A percentile compares a stretch with the other conserved stretches of the same genome.
phyloP scores from a whole-genome alignment of 1,140 invertebrate genomes.

The Copidosoma floridanum region DNA sequence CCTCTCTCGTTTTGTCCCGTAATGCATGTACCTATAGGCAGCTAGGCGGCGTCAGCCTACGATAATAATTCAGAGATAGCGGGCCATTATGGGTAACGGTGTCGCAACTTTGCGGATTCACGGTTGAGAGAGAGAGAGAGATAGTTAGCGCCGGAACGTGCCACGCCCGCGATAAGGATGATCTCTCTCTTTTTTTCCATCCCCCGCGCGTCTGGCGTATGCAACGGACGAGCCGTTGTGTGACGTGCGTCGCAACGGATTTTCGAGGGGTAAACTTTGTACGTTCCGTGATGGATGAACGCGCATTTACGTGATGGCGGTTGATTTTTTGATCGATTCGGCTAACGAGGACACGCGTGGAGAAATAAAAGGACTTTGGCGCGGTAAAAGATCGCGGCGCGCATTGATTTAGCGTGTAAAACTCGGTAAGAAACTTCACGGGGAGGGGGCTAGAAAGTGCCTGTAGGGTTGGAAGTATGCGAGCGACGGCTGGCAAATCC shows the following conservation, averaged over 20 bases:
- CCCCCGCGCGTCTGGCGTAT: too few relatives aligned
- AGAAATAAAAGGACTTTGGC: too few relatives aligned
- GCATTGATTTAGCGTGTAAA: constrained; percentile 21
- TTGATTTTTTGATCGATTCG: too few relatives aligned
- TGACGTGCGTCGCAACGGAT: too few relatives aligned
- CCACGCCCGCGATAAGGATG: too few relatives aligned
- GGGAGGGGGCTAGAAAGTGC: constrained; percentile 7
- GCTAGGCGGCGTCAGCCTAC: not conserved
- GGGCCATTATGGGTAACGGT: not conserved
- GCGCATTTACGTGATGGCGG: not conserved
- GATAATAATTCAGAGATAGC: constrained; percentile 24
- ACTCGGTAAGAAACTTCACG: constrained; percentile 19
- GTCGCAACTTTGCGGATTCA: not conserved
- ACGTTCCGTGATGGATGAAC: not conserved
- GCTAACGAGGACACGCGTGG: too few relatives aligned
- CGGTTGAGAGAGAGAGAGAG: too few relatives aligned
- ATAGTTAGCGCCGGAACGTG: too few relatives aligned
- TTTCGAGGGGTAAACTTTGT: too few relatives aligned
- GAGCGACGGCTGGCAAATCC: constrained; percentile 6
- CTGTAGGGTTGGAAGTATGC: not conserved
- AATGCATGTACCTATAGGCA: not conserved
- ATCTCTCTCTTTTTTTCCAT: too few relatives aligned
- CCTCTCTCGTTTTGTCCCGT: not conserved
- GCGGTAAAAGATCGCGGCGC: constrained; percentile 1
- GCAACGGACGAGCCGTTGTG: too few relatives aligned